phyloP scores from a whole-genome alignment of 2,888 invertebrate genomes.

The Cryptosula pallasiana region DNA sequence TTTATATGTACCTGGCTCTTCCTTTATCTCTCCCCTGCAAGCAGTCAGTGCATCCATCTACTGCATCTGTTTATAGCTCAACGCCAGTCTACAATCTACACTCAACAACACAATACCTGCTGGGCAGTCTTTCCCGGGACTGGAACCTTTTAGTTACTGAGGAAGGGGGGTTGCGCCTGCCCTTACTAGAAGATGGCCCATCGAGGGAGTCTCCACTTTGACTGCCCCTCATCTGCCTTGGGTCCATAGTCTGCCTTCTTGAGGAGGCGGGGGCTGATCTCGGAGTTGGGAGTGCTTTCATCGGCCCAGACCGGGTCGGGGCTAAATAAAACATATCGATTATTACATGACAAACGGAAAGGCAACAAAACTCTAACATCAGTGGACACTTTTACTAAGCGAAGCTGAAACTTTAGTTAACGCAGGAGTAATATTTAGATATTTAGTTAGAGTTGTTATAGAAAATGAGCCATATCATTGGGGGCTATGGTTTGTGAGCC shows the following conservation, averaged over 20 bases:
- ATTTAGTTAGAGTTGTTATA: too few relatives aligned
- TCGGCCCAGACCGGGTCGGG: background rate
- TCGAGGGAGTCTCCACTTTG: background rate
- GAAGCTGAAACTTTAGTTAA: too few relatives aligned
- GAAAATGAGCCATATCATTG: too few relatives aligned
- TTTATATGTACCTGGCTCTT: conserved; percentile 74
- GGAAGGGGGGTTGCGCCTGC: background rate
- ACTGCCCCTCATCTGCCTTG: conserved; percentile 6
- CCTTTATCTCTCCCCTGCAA: conserved; percentile 27
- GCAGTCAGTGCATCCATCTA: too few relatives aligned
- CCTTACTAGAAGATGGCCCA: background rate
- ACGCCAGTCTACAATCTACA: too few relatives aligned
- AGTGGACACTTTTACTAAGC: too few relatives aligned
- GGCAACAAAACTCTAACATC: too few relatives aligned
- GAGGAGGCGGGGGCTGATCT: background rate
- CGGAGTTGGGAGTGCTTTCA: background rate
- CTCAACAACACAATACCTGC: too few relatives aligned
- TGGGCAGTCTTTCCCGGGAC: conserved; percentile 7
- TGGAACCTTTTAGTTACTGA: background rate
- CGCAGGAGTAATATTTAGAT: too few relatives aligned
- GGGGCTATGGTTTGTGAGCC: too few relatives aligned
- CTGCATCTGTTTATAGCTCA: too few relatives aligned
- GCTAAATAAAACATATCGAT: background rate
- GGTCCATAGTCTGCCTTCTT: conserved; percentile 13
- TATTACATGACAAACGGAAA: too few relatives aligned